These are phyloP conservation scores for Sminthurides bifidus DNA, from an alignment of 1,140 invertebrate genomes.

Conservation along the genomic window DNA sequence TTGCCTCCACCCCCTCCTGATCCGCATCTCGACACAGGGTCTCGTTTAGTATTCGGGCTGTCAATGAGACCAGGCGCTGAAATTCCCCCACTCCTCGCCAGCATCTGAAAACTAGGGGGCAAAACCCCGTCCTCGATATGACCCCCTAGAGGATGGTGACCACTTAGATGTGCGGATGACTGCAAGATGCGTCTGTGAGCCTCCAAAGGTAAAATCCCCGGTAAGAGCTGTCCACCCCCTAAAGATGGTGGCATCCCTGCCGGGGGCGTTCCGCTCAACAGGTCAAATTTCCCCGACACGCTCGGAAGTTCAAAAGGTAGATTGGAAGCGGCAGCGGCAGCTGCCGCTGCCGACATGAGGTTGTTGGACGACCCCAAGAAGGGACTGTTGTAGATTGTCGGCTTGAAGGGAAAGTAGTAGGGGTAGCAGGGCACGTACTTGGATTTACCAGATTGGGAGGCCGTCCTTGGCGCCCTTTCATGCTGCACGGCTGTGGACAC, in stretches of 20 bases:
- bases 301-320: slow-evolving; percentile 5
- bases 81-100: too few species aligned
- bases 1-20: neutral
- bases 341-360: slow-evolving; percentile 16
- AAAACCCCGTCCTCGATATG: too few species aligned
- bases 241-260: neutral
- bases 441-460: slow-evolving; percentile 29
- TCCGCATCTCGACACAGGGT: slow-evolving; percentile 17
- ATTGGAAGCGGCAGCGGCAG: slow-evolving; percentile 9
- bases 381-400: slow-evolving; percentile 29
- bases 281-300: slow-evolving; percentile 9
- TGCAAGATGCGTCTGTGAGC: too few species aligned
- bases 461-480: slow-evolving; percentile 61
- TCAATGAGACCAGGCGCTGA: slow-evolving; percentile 36
- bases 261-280: neutral
- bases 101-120: too few species aligned
- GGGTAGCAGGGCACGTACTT: slow-evolving; percentile 32
- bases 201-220: too few species aligned
- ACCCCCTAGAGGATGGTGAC: too few species aligned
- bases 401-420: slow-evolving; percentile 32
- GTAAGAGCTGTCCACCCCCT: too few species aligned
- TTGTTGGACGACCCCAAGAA: too few species aligned
- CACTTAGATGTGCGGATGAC: too few species aligned
- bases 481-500: slow-evolving; percentile 67
- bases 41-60: slow-evolving; percentile 33